A percentile compares a stretch with the other conserved stretches of the same genome.
Conservation (phyloP, 2,113 vertebrate genomes). For the Scalopus aquaticus region DNA sequence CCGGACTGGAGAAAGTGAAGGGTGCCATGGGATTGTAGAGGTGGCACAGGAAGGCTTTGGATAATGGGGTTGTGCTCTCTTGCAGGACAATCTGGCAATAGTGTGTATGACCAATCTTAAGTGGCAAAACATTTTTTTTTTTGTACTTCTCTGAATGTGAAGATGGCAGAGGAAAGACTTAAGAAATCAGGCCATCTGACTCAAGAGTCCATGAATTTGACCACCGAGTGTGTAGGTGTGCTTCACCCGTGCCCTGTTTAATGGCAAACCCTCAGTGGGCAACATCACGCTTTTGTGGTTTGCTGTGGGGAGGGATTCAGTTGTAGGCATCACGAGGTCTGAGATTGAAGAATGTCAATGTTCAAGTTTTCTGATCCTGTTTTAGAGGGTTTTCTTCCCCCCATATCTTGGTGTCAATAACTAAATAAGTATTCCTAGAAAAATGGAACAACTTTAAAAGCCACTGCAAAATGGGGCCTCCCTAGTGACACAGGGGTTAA, state of each 20-base stretch:
- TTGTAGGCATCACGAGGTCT: not conserved
- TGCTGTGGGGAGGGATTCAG: not conserved
- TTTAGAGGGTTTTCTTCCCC: too few species aligned
- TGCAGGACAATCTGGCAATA: not conserved
- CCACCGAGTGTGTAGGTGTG: not conserved
- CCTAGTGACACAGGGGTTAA: too few species aligned
- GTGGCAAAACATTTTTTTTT: not conserved
- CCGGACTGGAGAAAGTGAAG: not conserved
- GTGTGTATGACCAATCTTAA: not conserved
- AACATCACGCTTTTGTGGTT: not conserved
- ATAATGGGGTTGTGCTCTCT: not conserved
- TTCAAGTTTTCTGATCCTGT: too few species aligned
- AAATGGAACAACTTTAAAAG: too few species aligned
- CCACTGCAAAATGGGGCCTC: too few species aligned
- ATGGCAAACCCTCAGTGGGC: not conserved
- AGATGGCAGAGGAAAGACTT: not conserved
- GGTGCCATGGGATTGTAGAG: rapidly evolving
- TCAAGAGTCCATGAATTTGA: not conserved
- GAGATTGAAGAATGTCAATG: not conserved
- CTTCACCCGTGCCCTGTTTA: not conserved
- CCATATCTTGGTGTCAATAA: too few species aligned
- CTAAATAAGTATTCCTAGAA: too few species aligned
- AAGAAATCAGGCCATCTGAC: not conserved
- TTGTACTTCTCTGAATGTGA: not conserved
- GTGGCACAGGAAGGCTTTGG: not conserved